These are phyloP conservation scores for Formica aserva DNA, from an alignment of 2,888 invertebrate species.

Conservation along the genomic window DNA sequence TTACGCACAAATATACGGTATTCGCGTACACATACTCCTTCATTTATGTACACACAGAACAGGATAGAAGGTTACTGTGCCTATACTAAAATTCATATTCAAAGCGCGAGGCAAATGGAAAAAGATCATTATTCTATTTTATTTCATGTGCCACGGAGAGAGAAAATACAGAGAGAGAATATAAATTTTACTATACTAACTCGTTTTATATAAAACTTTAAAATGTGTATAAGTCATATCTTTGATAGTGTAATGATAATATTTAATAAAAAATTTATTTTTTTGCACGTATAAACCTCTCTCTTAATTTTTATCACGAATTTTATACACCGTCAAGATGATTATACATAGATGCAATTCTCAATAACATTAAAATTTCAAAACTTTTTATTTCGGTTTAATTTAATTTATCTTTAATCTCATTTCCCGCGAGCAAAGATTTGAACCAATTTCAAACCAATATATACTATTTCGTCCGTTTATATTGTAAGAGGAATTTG, in stretches of 20 bases:
- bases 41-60: constrained; percentile 35
- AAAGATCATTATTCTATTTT: constrained; percentile 63
- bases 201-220: neutral
- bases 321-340: neutral
- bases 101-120: constrained; percentile 64
- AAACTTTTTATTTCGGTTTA: constrained; percentile 8
- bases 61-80: constrained; percentile 3
- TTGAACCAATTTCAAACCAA: constrained; percentile 4
- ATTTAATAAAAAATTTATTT: neutral
- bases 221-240: neutral
- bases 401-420: constrained; percentile 10
- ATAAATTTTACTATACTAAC: neutral
- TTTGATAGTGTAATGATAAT: neutral
- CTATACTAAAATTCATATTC: constrained; percentile 64
- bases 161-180: neutral
- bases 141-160: neutral
- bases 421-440: neutral
- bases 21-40: constrained; percentile 14
- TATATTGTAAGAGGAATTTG: constrained; percentile 42
- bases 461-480: constrained; percentile 17
- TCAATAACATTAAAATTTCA: neutral
- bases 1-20: constrained; percentile 45
- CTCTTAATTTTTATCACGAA: neutral
- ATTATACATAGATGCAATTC: neutral
- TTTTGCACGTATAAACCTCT: neutral